Conservation (phyloP, 2,113 vertebrate species). For the Columbina picui region DNA sequence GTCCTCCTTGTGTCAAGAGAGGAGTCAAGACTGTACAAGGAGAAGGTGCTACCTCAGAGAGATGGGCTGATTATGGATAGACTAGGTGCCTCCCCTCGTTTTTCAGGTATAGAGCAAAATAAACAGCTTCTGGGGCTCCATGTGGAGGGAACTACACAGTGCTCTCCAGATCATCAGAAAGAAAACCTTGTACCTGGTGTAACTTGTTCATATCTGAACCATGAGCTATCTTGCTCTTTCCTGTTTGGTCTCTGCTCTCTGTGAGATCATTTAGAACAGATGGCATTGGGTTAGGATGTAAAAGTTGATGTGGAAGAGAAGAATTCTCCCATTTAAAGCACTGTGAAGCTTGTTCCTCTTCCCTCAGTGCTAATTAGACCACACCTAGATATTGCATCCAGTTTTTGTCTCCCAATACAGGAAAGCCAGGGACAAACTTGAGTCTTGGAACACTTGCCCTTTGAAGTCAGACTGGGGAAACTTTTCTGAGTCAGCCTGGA, state of each 20-base stretch:
- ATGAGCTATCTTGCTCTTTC: not conserved
- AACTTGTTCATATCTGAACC: not conserved
- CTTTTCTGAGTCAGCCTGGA: not conserved
- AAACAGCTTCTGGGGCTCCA: not conserved
- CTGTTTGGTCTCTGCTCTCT: not conserved
- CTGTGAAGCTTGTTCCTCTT: not conserved
- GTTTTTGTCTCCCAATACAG: not conserved
- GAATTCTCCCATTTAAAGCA: not conserved
- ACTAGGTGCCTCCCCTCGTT: not conserved
- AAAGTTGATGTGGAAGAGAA: not conserved
- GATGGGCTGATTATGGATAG: not conserved
- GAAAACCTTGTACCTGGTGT: not conserved
- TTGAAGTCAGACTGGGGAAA: not conserved
- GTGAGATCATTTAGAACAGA: not conserved
- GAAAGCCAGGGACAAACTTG: not conserved
- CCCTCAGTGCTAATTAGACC: not conserved
- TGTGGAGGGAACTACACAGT: not conserved
- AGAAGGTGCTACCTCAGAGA: not conserved
- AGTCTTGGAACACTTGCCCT: not conserved
- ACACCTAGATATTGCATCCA: not conserved
- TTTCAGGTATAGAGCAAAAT: not conserved
- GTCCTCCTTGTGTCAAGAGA: not conserved
- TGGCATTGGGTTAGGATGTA: not conserved
- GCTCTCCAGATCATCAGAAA: not conserved
- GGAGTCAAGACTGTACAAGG: not conserved